Percentiles rank a stretch among this genome's conserved stretches.
phyloP scores from a whole-genome alignment of 2,113 vertebrate species.

The Stigmatopora argus region DNA sequence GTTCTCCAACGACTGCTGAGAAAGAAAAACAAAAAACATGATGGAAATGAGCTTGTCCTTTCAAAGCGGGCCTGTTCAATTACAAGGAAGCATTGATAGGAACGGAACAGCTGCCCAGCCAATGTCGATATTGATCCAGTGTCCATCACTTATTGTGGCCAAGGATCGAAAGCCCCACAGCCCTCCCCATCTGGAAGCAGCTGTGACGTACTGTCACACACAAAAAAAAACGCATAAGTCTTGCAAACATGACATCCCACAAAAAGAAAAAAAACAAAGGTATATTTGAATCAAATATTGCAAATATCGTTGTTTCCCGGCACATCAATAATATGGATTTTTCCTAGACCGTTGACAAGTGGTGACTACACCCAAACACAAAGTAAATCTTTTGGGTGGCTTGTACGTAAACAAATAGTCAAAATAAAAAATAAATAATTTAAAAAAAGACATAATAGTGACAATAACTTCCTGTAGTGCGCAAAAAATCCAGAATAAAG shows the following conservation, averaged over 20 bases:
- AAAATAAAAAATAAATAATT: no score
- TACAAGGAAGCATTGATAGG: slow-evolving; percentile 53
- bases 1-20: slow-evolving; percentile 11
- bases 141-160: slow-evolving; percentile 55
- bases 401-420: no score
- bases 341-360: neutral
- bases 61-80: slow-evolving; percentile 45
- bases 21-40: slow-evolving; percentile 21
- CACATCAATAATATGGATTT: neutral
- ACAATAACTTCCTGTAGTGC: neutral
- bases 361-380: neutral
- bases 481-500: no score
- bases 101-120: slow-evolving; percentile 66
- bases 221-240: slow-evolving; percentile 4
- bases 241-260: neutral
- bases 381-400: no score
- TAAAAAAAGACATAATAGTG: neutral
- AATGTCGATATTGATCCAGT: slow-evolving; percentile 70
- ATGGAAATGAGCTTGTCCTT: slow-evolving; percentile 56
- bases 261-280: neutral
- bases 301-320: neutral
- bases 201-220: slow-evolving; percentile 40
- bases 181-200: slow-evolving; percentile 47
- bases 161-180: slow-evolving; percentile 32
- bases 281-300: neutral